Base-by-base conservation (phyloP, 2,888 invertebrate genomes). In the Megamerina dolium region DNA sequence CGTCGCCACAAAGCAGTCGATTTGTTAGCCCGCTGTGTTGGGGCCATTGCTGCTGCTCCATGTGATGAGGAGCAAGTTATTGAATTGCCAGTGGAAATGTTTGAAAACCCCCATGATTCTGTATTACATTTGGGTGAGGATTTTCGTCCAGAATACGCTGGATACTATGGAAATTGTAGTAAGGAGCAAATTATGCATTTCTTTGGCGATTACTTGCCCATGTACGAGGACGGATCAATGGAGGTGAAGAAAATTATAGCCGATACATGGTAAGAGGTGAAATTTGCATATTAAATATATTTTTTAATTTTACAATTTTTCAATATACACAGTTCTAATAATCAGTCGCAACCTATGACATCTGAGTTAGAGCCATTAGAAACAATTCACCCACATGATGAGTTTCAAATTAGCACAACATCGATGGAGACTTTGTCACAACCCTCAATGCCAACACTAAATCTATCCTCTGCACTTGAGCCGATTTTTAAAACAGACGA, bases 101-200 rank as follows among this genome's bases (percentile, higher is more conserved):
- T 57, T 46, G 60, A 60, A 39, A 60, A 59, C 48, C 60, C 60
- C 2, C 55, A 59, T 14, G 60, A 60, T 38, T 58, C 56, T 12
- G 55, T 59, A 5, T 34, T 60, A 2, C 52, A 53, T 31, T 53
- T 56, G 41, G 56, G 51, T 4, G 56, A 55, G 3, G 57, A 58
- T 8, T 53, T 53, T 46, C 54, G 53, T 12, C 52, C 50, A 2
- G 52, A 51, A 30, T 60, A 60, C 32, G 60, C 59, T 3, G 60
- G 60, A 2, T 60, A 56, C 34, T 60, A 59, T 49, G 60, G 60
- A 0, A 57, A 55, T 31, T 58, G 55, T 27, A 52, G 49, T 14
- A 50, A 53, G 14, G 48, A 58, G 8, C 53, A 55, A 27, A 52
- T 60, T 26, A 5, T 44, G 1, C 43, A 52, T 29, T 60, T 60